A percentile compares a stretch with the other conserved stretches of the same genome.
phyloP scores from a whole-genome alignment of 2,888 invertebrate genomes.

The Hirtodrosophila alboralis region DNA sequence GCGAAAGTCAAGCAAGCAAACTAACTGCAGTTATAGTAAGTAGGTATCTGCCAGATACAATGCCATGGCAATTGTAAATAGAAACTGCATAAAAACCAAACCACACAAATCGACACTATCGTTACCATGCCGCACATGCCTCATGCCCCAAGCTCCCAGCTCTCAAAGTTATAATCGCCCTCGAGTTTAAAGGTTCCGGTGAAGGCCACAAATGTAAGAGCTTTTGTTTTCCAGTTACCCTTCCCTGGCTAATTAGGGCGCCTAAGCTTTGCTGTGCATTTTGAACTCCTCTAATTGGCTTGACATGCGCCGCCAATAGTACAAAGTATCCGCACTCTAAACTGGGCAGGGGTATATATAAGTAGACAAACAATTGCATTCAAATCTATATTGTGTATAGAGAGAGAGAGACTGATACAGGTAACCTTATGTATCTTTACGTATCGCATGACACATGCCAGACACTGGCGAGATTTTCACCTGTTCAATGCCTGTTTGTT shows the following conservation, averaged over 20 bases:
- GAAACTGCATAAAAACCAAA: conserved; percentile 45
- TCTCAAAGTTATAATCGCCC: conserved; percentile 57
- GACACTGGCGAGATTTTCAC: conserved; percentile 63
- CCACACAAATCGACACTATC: conserved; percentile 40
- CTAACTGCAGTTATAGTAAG: conserved; percentile 28
- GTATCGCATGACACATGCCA: conserved; percentile 58
- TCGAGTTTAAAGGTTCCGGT: conserved; percentile 23
- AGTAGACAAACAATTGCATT: conserved; percentile 20
- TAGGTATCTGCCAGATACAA: conserved; percentile 54
- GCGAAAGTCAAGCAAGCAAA: conserved; percentile 58
- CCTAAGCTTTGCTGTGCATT: conserved; percentile 42
- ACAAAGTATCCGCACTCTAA: conserved; percentile 20
- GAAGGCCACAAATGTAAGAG: conserved; percentile 54
- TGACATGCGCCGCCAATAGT: conserved; percentile 31
- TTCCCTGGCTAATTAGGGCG: conserved; percentile 47
- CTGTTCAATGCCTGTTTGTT: conserved; percentile 60
- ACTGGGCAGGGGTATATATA: too few relatives aligned
- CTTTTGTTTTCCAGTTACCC: conserved; percentile 16
- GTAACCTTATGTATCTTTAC: conserved; percentile 44
- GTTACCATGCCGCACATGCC: background rate
- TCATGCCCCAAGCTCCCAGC: too few relatives aligned
- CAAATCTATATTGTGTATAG: conserved; percentile 8
- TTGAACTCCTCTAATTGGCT: conserved; percentile 59
- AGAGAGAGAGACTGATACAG: too few relatives aligned
- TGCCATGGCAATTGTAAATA: conserved; percentile 55